Percentiles rank a stretch among this genome's conserved stretches.
phyloP scores from a whole-genome alignment of 2,797 vertebrate species.

The Oceanodroma leucorhoa region DNA sequence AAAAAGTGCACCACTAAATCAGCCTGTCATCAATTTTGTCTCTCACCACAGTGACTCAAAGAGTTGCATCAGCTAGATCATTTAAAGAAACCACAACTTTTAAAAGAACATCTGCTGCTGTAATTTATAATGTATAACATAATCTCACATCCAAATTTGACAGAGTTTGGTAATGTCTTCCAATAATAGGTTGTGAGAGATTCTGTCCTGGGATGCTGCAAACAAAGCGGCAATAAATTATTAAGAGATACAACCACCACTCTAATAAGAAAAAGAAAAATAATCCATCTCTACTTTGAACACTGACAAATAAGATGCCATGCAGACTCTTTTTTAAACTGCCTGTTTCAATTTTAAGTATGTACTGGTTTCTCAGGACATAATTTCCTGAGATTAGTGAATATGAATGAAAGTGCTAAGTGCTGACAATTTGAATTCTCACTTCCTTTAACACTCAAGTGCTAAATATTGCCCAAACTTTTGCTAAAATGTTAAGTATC shows the following conservation, averaged over 20 bases:
- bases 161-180: slow-evolving; percentile 44
- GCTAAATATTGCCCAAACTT: slow-evolving; percentile 75
- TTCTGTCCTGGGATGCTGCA: slow-evolving; percentile 36
- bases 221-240: slow-evolving; percentile 13
- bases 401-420: slow-evolving; percentile 73
- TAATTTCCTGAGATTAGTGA: slow-evolving; percentile 71
- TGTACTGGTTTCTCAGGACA: slow-evolving; percentile 67
- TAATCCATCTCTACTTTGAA: slow-evolving; percentile 11
- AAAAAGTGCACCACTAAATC: slow-evolving; percentile 65
- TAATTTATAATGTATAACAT: slow-evolving; percentile 52
- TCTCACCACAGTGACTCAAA: slow-evolving; percentile 63
- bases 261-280: slow-evolving; percentile 7
- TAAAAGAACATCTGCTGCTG: slow-evolving; percentile 52
- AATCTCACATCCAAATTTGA: slow-evolving; percentile 55
- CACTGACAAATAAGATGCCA: slow-evolving; percentile 30
- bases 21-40: slow-evolving; percentile 70
- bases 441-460: slow-evolving; percentile 70
- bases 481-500: slow-evolving; percentile 70
- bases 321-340: slow-evolving; percentile 47
- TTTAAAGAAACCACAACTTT: slow-evolving; percentile 66
- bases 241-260: not conserved
- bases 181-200: slow-evolving; percentile 10
- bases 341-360: slow-evolving; percentile 60
- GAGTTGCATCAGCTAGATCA: slow-evolving; percentile 41
- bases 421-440: slow-evolving; percentile 74